Base-by-base conservation (phyloP, 2,888 invertebrate species). In the Napeogenes inachia region DNA sequence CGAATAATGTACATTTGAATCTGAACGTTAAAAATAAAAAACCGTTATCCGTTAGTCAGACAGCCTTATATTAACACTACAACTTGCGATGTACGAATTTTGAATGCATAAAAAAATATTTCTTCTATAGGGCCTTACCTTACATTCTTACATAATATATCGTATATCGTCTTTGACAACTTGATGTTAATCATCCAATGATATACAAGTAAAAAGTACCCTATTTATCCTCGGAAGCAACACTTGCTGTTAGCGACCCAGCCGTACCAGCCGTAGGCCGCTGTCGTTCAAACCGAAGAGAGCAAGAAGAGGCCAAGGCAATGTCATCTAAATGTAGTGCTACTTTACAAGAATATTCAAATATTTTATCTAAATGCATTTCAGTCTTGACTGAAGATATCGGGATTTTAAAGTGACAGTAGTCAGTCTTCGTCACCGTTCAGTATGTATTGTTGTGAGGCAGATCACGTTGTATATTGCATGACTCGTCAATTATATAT, bases 111-210 rank as follows among this genome's bases (percentile, higher is more conserved):
- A 89, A 89, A 89, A 89, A 90, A 90, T 89, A 90, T 88, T 82
- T 87, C 83, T 88, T 82, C 84, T 84, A 86, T 85, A 85, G 84
- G 88, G 87, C 87, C 89, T 89, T 87, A 89, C 88, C 89, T 88
- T 88, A 89, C 85, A 80, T 86, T 80, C 85, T 88, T 87, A 87
- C 81, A 87, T 85, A 84, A 83, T 70, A 85, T 86, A 89, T 87
- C 85, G 85, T 82, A 85, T 82, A 85, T 85, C 84, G 87, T 89
- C 88, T 88, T 85, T 85, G 88, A 89, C 89, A 88, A 88, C 86
- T 75, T 85, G 87, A 87, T 85, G 85, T 81, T 84, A 62, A 35
- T 35, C 69, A 78, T 82, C 80, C 80, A 78, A 79, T 74, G 77
- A 74, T 78, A 77, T 75, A 78, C 77, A 75, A 79, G 78, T 76